Percentiles rank a stretch among this genome's conserved stretches.
phyloP scores from a whole-genome alignment of 1,140 invertebrate genomes.

The Lordiphosa clarofinis region DNA sequence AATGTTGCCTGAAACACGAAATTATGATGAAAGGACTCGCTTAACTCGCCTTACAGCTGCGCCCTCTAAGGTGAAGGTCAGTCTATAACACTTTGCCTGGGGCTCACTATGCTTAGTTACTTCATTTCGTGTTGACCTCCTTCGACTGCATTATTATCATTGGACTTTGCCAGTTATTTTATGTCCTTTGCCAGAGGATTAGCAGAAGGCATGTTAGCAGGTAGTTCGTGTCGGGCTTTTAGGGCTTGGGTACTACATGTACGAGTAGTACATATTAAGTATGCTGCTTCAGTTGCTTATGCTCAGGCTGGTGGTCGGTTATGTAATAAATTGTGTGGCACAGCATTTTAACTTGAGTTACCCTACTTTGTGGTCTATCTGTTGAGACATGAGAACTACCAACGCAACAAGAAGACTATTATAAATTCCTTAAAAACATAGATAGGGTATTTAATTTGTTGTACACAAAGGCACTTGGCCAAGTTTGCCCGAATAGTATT shows the following conservation, averaged over 20 bases:
- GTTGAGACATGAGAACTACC: too few species aligned
- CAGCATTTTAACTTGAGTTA: too few species aligned
- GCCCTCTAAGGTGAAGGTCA: constrained; percentile 51
- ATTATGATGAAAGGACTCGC: constrained; percentile 63
- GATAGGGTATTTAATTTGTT: too few species aligned
- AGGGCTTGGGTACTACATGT: constrained; percentile 17
- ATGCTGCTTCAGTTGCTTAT: too few species aligned
- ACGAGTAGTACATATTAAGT: neutral
- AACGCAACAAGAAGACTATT: too few species aligned
- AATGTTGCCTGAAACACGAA: constrained; percentile 56
- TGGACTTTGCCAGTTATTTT: constrained; percentile 50
- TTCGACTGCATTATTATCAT: constrained; percentile 68
- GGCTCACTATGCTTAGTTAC: constrained; percentile 40
- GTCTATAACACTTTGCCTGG: constrained; percentile 11
- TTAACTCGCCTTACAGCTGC: neutral
- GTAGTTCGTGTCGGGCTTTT: constrained; percentile 40
- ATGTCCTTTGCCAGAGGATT: constrained; percentile 53
- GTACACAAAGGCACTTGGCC: too few species aligned
- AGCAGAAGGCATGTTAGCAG: constrained; percentile 55
- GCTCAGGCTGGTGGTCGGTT: constrained; percentile 10
- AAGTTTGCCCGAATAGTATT: too few species aligned
- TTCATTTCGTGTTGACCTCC: constrained; percentile 63
- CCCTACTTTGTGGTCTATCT: too few species aligned
- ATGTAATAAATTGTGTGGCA: constrained; percentile 55
- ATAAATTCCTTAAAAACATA: too few species aligned